These are phyloP conservation scores for Setophaga coronata DNA, from an alignment of 2,113 vertebrate genomes.

Conservation along the genomic window DNA sequence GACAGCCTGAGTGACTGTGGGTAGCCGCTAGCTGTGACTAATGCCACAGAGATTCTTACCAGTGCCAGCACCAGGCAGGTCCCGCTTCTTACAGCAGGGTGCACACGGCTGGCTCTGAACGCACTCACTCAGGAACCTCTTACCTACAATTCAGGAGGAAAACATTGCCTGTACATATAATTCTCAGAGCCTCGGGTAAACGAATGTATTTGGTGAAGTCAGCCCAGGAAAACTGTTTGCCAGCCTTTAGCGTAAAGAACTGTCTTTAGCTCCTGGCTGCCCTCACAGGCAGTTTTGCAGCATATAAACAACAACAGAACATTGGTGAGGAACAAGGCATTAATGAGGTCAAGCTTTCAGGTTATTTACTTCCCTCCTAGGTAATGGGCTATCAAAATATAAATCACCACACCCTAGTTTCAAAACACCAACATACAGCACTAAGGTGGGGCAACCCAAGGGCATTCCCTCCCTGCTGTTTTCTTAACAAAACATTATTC, in stretches of 20 bases:
- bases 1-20: not conserved
- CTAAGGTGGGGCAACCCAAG: not conserved
- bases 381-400: constrained; percentile 14
- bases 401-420: constrained; percentile 47
- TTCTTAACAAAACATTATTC: not conserved
- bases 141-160: not conserved
- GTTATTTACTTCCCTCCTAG: constrained; percentile 23
- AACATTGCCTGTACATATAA: not conserved
- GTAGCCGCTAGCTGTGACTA: not conserved
- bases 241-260: not conserved
- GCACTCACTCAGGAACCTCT: not conserved
- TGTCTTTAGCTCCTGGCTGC: not conserved
- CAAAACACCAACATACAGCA: not conserved
- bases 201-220: not conserved
- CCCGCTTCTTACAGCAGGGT: not conserved
- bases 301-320: not conserved
- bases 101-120: not conserved
- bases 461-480: not conserved
- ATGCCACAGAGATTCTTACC: not conserved
- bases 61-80: not conserved
- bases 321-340: not conserved
- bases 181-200: not conserved
- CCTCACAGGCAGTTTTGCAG: not conserved
- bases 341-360: not conserved
- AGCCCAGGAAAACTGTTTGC: not conserved